Evolutionary conservation across 2,113 vertebrate genomes (phyloP), one percentile per base, ranked within the genome.

Genomic region (Alouatta palliata): DNA sequence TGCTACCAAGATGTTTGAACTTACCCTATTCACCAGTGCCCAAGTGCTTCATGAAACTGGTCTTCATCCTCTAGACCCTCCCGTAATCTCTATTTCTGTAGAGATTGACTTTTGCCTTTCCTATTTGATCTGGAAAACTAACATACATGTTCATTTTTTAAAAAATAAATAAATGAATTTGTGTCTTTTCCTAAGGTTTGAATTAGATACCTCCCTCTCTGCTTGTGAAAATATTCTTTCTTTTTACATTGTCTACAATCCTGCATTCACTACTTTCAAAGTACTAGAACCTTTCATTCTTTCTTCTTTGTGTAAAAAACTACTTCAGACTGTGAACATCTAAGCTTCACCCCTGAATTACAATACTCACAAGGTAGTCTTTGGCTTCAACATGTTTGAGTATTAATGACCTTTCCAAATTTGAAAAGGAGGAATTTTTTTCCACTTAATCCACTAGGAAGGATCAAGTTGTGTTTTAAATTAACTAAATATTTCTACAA

Each of bases 391-490:
- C 5, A n/a, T 89, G 23, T 40, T 81, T 75, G 45, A 92, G 71
- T 68, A 89, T 43, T 89, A 94, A 94, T 30, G 76, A 81, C 81
- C 19, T 64, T 75, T 75, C 47, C 75, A 95, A 35, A 95, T 95
- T 90, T 86, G 6, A 54, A 92, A 94, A 71, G 56, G 4, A 90
- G n/a, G 4, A 61, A 45, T 75, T 86, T 92, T 21, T 43, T 71
- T 66, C 66, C 70, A 47, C 4, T 52, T 83, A 64, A 40, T 66
- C 54, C 52, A 56, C 47, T 84, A 52, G 35, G 20, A 87, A 37
- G 30, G 8, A 84, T 56, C 32, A 79, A 73, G 16, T 64, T 5
- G n/a, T 83, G 58, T 71, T 91, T 94, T 47, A 88, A 84, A 95
- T 80, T 66, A 80, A 80, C 70, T 40, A 91, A 88, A 32, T n/a